These are phyloP conservation scores for Macrosteles quadrilineatus DNA, from an alignment of 1,140 invertebrate genomes.

Conservation along the genomic window DNA sequence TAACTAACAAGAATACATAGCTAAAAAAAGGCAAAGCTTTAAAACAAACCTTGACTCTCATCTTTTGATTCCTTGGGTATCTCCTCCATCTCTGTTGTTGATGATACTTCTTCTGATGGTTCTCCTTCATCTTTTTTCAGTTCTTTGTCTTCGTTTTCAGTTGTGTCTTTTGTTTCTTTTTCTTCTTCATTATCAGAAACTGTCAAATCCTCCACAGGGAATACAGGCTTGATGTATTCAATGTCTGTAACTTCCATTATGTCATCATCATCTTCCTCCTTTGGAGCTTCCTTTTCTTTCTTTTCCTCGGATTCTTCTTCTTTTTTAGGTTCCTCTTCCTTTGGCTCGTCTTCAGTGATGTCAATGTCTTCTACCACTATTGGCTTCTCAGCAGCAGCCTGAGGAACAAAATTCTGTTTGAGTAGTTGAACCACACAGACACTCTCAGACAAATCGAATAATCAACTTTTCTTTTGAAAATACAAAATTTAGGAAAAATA, in stretches of 20 bases:
- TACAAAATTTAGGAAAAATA: no score
- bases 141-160: constrained; percentile 47
- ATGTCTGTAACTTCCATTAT: constrained; percentile 24
- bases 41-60: no score
- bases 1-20: no score
- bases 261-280: constrained; percentile 33
- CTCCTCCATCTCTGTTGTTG: no score
- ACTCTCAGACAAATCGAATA: background rate
- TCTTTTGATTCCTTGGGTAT: no score
- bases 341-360: constrained; percentile 36
- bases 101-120: constrained; percentile 42
- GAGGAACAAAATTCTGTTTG: no score
- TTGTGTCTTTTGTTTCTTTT: constrained; percentile 40
- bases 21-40: no score
- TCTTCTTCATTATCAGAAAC: constrained; percentile 41
- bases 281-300: background rate
- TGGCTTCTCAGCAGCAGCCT: constrained; percentile 27
- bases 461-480: no score
- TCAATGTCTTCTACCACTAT: constrained; percentile 31
- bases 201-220: constrained; percentile 35
- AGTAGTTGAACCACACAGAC: no score
- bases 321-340: constrained; percentile 34
- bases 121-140: constrained; percentile 39
- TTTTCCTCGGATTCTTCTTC: constrained; percentile 29
- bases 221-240: constrained; percentile 5